A percentile compares a stretch with the other conserved stretches of the same genome.
phyloP scores from a whole-genome alignment of 2,888 invertebrate genomes.

The Beris morrisii region DNA sequence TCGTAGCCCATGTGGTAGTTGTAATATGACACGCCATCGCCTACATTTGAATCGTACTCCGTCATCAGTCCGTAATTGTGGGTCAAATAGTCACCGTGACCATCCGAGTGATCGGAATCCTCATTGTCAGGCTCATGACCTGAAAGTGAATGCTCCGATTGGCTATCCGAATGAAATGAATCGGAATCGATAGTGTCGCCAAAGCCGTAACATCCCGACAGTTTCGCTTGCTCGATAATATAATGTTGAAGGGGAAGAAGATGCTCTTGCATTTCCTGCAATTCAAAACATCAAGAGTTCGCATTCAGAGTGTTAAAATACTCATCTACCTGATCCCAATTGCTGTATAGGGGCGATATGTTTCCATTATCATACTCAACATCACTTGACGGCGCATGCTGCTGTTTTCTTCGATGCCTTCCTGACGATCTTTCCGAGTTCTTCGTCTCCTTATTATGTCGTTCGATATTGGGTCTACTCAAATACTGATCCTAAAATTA shows the following conservation, averaged over 20 bases:
- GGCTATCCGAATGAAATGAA: slow-evolving; percentile 77
- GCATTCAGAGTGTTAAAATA: background rate
- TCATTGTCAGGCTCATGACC: slow-evolving; percentile 77
- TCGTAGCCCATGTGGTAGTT: slow-evolving; percentile 65
- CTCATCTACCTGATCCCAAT: slow-evolving; percentile 63
- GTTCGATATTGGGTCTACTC: slow-evolving; percentile 59
- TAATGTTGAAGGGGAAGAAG: slow-evolving; percentile 84
- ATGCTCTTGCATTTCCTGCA: slow-evolving; percentile 67
- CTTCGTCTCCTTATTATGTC: slow-evolving; percentile 39
- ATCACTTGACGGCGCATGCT: slow-evolving; percentile 49
- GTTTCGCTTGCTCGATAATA: slow-evolving; percentile 81
- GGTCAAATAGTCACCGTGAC: slow-evolving; percentile 64
- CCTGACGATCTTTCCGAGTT: slow-evolving; percentile 40
- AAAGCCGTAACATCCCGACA: slow-evolving; percentile 68
- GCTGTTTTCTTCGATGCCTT: slow-evolving; percentile 38
- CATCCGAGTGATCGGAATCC: slow-evolving; percentile 73
- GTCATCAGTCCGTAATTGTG: slow-evolving; percentile 59
- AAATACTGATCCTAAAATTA: slow-evolving; percentile 38
- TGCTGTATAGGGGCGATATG: slow-evolving; percentile 69
- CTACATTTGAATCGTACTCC: slow-evolving; percentile 53
- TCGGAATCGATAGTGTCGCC: slow-evolving; percentile 71
- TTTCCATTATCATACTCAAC: slow-evolving; percentile 64
- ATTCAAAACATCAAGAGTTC: background rate
- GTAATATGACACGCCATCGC: slow-evolving; percentile 64
- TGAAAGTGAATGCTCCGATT: slow-evolving; percentile 65